Percentiles rank a stretch among this genome's conserved stretches.
These are phyloP conservation scores for Mesorhabditis belari DNA, from an alignment of 2,888 invertebrate species.

Conservation along the genomic window DNA sequence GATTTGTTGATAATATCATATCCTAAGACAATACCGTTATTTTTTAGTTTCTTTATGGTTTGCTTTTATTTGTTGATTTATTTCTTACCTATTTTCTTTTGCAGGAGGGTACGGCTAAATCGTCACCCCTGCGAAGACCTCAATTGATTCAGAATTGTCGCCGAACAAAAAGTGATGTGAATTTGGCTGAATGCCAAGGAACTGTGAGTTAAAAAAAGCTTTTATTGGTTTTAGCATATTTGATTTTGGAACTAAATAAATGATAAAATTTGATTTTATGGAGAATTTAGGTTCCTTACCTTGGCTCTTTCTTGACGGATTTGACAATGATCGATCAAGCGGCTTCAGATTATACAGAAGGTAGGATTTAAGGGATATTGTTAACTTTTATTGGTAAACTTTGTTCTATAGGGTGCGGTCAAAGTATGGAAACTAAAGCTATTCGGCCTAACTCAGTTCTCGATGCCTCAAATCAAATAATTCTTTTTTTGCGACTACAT, in stretches of 20 bases:
- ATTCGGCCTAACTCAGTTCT: too few relatives aligned
- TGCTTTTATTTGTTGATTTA: background rate
- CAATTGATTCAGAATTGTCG: constrained; percentile 44
- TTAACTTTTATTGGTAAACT: background rate
- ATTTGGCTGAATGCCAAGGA: constrained; percentile 45
- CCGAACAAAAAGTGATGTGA: constrained; percentile 51
- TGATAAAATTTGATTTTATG: constrained; percentile 60
- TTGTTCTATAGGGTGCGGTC: too few relatives aligned
- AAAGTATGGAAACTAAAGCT: too few relatives aligned
- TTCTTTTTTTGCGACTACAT: too few relatives aligned
- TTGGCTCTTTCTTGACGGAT: constrained; percentile 95
- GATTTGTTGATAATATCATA: too few relatives aligned
- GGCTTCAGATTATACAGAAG: constrained; percentile 69
- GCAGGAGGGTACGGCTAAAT: constrained; percentile 79
- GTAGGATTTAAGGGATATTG: constrained; percentile 57
- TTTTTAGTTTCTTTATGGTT: too few relatives aligned
- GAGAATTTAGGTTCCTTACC: constrained; percentile 79
- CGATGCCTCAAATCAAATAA: too few relatives aligned
- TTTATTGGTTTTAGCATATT: too few relatives aligned
- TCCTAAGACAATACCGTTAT: too few relatives aligned
- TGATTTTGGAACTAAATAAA: constrained; percentile 59
- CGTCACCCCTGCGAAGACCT: constrained; percentile 39
- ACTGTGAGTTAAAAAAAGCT: too few relatives aligned
- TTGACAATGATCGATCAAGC: constrained; percentile 97
- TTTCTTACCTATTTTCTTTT: background rate